These are phyloP conservation scores for Gasteruption jaculator DNA, from an alignment of 2,888 invertebrate species.

Conservation along the genomic window DNA sequence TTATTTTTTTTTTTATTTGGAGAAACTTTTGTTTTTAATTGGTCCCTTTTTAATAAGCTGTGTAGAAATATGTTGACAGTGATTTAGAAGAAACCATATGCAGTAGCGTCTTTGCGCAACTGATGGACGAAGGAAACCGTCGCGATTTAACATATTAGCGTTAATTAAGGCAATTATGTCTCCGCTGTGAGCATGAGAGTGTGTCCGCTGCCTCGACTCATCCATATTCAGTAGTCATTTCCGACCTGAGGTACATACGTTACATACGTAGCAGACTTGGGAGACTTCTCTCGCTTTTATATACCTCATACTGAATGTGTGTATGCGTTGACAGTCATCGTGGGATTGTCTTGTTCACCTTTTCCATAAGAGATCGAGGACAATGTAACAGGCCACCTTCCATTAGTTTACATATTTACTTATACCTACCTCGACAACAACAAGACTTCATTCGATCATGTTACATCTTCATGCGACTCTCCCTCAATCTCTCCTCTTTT, in stretches of 20 bases:
- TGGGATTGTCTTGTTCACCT: constrained; percentile 37
- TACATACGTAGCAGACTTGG: constrained; percentile 16
- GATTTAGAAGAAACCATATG: no score
- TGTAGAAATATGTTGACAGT: no score
- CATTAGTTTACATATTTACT: no score
- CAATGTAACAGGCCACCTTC: constrained; percentile 26
- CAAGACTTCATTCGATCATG: no score
- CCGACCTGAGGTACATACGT: constrained; percentile 35
- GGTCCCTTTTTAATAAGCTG: no score
- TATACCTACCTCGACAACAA: no score
- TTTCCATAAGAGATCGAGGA: constrained; percentile 31
- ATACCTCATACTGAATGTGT: background rate
- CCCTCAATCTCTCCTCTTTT: no score
- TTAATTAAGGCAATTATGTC: constrained; percentile 53
- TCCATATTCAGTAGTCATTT: constrained; percentile 49
- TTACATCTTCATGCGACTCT: no score
- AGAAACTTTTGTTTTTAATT: no score
- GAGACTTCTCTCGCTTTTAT: background rate
- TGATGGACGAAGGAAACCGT: constrained; percentile 46
- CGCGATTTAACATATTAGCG: constrained; percentile 52
- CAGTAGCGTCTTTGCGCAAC: constrained; percentile 22
- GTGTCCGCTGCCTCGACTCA: constrained; percentile 46
- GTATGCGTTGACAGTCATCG: constrained; percentile 32
- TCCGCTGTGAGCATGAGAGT: constrained; percentile 49
- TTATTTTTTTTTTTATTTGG: no score